A percentile compares a stretch with the other conserved stretches of the same genome.
Conservation (phyloP, 1,140 invertebrate genomes). For the Augochlora pura region DNA sequence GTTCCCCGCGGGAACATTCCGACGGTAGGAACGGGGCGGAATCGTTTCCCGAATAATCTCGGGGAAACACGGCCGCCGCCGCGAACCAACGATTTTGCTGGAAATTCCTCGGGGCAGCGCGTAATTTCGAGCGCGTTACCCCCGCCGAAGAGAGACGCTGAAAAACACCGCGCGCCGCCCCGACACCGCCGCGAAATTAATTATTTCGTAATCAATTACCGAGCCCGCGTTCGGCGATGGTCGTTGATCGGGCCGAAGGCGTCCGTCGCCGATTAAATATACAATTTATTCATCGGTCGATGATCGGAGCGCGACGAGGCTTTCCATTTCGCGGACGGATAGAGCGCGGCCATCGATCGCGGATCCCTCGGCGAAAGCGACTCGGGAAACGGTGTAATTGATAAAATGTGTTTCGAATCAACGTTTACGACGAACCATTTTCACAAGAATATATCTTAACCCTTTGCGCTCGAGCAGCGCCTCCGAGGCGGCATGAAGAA, state of each 20-base stretch:
- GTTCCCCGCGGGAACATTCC: not conserved
- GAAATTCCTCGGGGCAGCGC: not conserved
- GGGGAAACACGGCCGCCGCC: not conserved
- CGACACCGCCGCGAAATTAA: not conserved
- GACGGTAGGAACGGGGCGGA: not conserved
- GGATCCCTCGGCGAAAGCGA: no score
- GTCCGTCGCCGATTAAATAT: not conserved
- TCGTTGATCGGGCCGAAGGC: not conserved
- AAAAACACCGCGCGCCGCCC: not conserved
- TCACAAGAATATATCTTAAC: no score
- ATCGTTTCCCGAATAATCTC: not conserved
- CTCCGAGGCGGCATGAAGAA: no score
- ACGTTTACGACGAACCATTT: no score
- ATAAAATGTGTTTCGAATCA: no score
- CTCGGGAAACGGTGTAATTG: no score
- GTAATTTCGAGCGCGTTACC: not conserved
- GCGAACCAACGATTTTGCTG: not conserved
- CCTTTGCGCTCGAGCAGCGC: no score
- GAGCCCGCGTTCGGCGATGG: not conserved
- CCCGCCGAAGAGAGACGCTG: not conserved
- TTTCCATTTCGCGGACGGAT: not conserved
- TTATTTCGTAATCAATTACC: slow-evolving; percentile 15
- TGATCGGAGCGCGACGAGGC: no score
- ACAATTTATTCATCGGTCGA: not conserved
- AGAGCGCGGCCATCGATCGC: no score